Percentiles rank a stretch among this genome's conserved stretches.
phyloP scores from a whole-genome alignment of 2,113 vertebrate genomes.

The Todiramphus chloris region DNA sequence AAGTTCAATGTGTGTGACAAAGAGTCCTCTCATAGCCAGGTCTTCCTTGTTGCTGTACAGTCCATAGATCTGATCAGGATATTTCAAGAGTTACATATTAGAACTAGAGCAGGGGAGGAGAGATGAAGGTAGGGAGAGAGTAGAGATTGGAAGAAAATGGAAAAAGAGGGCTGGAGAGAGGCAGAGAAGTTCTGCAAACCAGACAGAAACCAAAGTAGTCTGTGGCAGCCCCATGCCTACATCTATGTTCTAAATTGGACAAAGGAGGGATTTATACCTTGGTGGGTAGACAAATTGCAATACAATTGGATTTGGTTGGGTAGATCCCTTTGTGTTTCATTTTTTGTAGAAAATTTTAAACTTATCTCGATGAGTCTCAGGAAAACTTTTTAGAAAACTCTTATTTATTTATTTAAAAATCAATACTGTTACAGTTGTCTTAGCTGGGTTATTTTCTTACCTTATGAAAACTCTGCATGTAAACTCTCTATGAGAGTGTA shows the following conservation, averaged over 20 bases:
- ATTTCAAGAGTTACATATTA: background rate
- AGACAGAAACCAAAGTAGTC: background rate
- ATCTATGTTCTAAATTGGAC: background rate
- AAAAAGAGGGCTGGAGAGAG: background rate
- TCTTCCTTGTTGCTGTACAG: background rate
- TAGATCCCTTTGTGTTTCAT: background rate
- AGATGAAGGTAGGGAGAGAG: background rate
- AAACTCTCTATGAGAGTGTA: background rate
- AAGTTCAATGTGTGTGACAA: background rate
- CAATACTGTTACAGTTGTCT: background rate
- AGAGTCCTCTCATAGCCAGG: background rate
- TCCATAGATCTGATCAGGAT: background rate
- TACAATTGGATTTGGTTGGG: background rate
- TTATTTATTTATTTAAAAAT: background rate
- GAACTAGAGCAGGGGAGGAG: background rate
- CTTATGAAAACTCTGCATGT: background rate
- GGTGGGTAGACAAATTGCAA: background rate
- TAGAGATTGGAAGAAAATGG: background rate
- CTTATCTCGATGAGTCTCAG: background rate
- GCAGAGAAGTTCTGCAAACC: background rate
- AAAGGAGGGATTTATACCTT: background rate
- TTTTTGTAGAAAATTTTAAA: background rate
- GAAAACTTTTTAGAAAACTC: background rate
- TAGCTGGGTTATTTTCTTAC: background rate
- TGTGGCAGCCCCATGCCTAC: background rate